Evolutionary conservation across 2,888 invertebrate genomes (phyloP).

Genomic region (Ashinkailepas kermadecensis): DNA sequence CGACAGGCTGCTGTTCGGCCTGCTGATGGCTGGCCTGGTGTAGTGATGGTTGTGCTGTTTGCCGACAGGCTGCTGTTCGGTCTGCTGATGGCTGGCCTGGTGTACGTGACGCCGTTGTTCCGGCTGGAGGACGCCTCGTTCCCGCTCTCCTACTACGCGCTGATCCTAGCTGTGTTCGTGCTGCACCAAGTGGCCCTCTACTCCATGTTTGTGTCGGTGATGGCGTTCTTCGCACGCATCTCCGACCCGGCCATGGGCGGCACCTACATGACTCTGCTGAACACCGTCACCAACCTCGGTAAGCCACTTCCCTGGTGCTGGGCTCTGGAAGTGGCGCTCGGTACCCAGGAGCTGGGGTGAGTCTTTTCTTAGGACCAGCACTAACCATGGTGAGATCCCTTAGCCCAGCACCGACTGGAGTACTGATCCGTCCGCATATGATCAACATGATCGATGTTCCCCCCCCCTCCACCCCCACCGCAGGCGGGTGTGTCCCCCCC

Average conservation of each 20-base stretch:
- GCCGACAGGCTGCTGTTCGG: constrained; percentile 67
- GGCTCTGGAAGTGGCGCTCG: not conserved
- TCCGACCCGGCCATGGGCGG: constrained; percentile 96
- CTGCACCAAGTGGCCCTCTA: constrained; percentile 72
- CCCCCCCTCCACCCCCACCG: no score
- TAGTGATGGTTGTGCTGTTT: no score
- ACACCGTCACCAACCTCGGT: constrained; percentile 93
- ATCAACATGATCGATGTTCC: no score
- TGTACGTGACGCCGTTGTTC: constrained; percentile 73
- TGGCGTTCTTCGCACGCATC: constrained; percentile 96
- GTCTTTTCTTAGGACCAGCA: no score
- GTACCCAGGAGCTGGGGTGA: no score
- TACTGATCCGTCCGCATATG: no score
- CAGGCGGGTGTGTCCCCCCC: no score
- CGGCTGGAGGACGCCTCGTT: constrained; percentile 41
- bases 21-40: no score
- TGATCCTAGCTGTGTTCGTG: constrained; percentile 34
- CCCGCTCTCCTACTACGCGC: constrained; percentile 30
- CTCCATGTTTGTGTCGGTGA: constrained; percentile 93
- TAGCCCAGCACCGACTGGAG: no score
- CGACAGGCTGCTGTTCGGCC: no score
- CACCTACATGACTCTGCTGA: constrained; percentile 97
- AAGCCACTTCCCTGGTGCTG: not conserved
- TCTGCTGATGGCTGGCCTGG: constrained; percentile 69
- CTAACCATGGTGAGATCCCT: no score